A percentile compares a stretch with the other conserved stretches of the same genome.
Evolutionary conservation across 2,113 vertebrate species (phyloP).

Genomic region (Takifugu bimaculatus): DNA sequence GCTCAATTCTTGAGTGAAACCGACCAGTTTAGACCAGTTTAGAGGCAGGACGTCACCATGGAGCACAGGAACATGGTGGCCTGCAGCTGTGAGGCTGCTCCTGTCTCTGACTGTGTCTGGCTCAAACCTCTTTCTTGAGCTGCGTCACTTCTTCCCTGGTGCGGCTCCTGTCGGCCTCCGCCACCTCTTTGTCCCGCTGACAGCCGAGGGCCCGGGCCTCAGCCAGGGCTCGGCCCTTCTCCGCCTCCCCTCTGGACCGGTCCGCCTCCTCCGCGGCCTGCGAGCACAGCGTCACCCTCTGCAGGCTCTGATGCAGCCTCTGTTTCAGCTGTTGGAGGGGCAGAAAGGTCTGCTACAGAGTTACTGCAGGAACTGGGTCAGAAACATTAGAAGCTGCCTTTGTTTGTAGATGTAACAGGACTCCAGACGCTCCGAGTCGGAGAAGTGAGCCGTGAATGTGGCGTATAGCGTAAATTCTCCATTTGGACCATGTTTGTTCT

Average conservation of each 20-base stretch:
- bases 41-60: neutral
- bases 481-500: too few relatives aligned
- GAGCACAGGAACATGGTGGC: neutral
- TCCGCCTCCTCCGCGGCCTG: constrained; percentile 49
- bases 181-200: constrained; percentile 52
- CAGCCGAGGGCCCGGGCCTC: constrained; percentile 50
- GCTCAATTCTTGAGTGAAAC: too few relatives aligned
- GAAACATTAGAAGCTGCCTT: constrained; percentile 2
- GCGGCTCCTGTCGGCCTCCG: constrained; percentile 48
- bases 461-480: neutral
- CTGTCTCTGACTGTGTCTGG: neutral
- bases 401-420: constrained; percentile 33
- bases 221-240: constrained; percentile 54
- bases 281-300: constrained; percentile 64
- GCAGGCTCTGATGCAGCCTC: constrained; percentile 65
- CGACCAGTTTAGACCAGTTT: too few relatives aligned
- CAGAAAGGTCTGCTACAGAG: neutral
- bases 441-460: neutral
- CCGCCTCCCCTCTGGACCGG: constrained; percentile 53
- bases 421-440: neutral
- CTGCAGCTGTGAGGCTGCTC: neutral
- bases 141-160: constrained; percentile 62
- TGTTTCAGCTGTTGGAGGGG: constrained; percentile 65
- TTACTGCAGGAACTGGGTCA: neutral
- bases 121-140: constrained; percentile 62